Percentiles rank a stretch among this genome's conserved stretches.
Evolutionary conservation across 2,888 invertebrate species (phyloP).

Genomic region (Drosophila subquinaria): DNA sequence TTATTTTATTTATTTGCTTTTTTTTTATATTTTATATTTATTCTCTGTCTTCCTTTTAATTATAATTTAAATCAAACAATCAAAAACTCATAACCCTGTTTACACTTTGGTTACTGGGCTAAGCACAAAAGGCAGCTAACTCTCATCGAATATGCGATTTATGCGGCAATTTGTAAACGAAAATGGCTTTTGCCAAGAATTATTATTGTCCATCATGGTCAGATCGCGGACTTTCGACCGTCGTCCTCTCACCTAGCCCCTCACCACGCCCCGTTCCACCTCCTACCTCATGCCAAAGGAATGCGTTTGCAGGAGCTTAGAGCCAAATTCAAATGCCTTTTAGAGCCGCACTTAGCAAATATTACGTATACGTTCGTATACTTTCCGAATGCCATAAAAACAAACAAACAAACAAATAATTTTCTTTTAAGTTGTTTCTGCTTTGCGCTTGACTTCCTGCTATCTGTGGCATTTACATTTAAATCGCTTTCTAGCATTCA

Average conservation of each 20-base stretch:
- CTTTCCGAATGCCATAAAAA: slow-evolving; percentile 57
- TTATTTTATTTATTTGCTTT: no score
- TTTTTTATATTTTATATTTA: no score
- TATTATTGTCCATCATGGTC: slow-evolving; percentile 79
- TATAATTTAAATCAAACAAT: neutral
- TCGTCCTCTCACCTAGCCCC: no score
- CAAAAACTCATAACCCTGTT: neutral
- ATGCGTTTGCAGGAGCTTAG: slow-evolving; percentile 32
- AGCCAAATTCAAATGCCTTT: slow-evolving; percentile 60
- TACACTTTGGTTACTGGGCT: neutral
- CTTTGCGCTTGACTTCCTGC: slow-evolving; percentile 18
- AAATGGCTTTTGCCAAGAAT: slow-evolving; percentile 81
- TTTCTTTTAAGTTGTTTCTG: slow-evolving; percentile 3
- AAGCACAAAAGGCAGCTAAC: slow-evolving; percentile 43
- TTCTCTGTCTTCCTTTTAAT: neutral
- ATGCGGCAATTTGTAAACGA: slow-evolving; percentile 81
- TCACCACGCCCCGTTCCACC: neutral
- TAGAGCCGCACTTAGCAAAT: slow-evolving; percentile 71
- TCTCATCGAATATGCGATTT: slow-evolving; percentile 82
- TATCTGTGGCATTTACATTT: slow-evolving; percentile 42
- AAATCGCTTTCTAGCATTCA: slow-evolving; percentile 34
- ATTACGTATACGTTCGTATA: slow-evolving; percentile 60
- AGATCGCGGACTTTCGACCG: slow-evolving; percentile 21
- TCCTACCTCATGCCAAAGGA: slow-evolving; percentile 9
- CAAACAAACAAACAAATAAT: slow-evolving; percentile 23